Conservation (phyloP, 2,113 vertebrate species). For the Callopanchax toddi region DNA sequence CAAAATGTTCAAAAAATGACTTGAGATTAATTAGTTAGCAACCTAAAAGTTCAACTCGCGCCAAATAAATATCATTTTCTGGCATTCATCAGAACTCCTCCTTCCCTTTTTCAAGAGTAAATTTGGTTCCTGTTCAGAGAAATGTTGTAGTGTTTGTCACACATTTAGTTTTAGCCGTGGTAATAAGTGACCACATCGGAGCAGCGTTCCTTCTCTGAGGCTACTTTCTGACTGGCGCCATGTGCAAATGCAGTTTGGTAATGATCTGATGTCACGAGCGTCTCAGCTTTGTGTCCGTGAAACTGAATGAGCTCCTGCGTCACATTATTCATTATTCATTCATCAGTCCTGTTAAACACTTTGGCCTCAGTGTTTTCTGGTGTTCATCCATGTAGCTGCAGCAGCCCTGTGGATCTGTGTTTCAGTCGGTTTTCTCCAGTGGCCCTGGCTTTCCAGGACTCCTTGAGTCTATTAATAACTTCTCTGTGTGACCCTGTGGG, state of each 20-base stretch:
- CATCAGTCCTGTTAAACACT: slow-evolving; percentile 64
- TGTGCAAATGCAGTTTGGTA: slow-evolving; percentile 66
- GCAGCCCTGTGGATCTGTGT: slow-evolving; percentile 56
- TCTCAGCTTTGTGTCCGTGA: slow-evolving; percentile 36
- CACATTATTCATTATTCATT: slow-evolving; percentile 61
- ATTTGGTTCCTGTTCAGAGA: no score
- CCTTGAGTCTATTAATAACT: slow-evolving; percentile 66
- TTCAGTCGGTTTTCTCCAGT: slow-evolving; percentile 55
- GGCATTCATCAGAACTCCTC: no score
- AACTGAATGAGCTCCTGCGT: slow-evolving; percentile 37
- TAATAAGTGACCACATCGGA: slow-evolving; percentile 17
- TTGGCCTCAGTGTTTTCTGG: slow-evolving; percentile 59
- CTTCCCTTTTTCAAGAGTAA: no score
- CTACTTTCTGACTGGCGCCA: slow-evolving; percentile 59
- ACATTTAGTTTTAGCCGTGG: slow-evolving; percentile 1
- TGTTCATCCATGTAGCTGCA: slow-evolving; percentile 48
- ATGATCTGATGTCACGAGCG: slow-evolving; percentile 49
- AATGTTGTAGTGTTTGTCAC: slow-evolving; percentile 18
- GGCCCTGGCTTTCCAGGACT: slow-evolving; percentile 57
- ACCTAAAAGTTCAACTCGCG: no score
- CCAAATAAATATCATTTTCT: no score
- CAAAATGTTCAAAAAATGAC: no score
- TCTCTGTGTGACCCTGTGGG: slow-evolving; percentile 59
- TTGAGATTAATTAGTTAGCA: no score
- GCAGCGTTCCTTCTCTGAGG: slow-evolving; percentile 24